Evolutionary conservation across 2,888 invertebrate species (phyloP).

Genomic region (Imbricaverruca yamaguchii): DNA sequence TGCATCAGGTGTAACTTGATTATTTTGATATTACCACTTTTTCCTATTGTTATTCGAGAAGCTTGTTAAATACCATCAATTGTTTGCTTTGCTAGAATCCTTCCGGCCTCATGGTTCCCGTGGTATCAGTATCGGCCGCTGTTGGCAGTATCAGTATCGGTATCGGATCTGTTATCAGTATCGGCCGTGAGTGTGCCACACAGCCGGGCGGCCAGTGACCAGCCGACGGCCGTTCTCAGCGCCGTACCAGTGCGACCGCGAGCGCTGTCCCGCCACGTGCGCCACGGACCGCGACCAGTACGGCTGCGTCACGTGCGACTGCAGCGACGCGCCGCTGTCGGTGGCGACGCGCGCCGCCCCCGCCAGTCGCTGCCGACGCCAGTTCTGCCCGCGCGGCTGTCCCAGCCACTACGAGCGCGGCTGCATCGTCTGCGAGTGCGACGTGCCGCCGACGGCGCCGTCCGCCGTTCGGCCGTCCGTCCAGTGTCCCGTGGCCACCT

Average conservation of each 20-base stretch:
- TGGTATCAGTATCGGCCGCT: no score
- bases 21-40: no score
- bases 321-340: background rate
- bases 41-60: no score
- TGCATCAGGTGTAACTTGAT: no score
- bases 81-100: no score
- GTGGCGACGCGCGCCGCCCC: background rate
- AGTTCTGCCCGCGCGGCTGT: conserved; percentile 15
- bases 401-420: conserved; percentile 7
- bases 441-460: background rate
- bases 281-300: background rate
- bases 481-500: background rate
- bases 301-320: background rate
- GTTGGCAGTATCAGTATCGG: no score
- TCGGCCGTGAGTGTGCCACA: no score
- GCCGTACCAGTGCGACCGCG: background rate
- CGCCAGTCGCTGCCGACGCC: background rate
- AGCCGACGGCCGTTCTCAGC: background rate
- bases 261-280: background rate
- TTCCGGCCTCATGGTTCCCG: no score
- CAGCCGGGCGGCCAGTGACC: no score
- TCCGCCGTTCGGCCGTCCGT: background rate
- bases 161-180: no score
- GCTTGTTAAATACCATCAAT: no score
- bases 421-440: conserved; percentile 17